Evolutionary conservation across 2,797 vertebrate genomes (phyloP).

Genomic region (Psittacula derbiana): DNA sequence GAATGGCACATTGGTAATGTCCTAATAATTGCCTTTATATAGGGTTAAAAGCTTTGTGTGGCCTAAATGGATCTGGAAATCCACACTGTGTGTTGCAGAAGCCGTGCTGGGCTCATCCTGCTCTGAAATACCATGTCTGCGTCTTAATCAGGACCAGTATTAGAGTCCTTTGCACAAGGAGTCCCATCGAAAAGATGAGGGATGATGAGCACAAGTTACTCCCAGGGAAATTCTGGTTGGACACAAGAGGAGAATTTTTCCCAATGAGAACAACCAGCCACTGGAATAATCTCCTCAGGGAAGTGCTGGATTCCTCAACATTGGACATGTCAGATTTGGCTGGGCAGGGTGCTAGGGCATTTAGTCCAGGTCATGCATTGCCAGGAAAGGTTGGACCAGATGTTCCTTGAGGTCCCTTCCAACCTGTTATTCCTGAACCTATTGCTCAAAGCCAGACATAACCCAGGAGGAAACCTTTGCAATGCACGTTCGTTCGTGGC

Average conservation of each 20-base stretch:
- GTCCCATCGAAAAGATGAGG: background rate
- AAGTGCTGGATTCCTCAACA: background rate
- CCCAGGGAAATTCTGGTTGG: background rate
- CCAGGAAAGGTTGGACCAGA: background rate
- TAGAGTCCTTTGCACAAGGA: background rate
- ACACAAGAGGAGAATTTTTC: background rate
- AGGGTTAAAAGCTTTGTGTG: background rate
- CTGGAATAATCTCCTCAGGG: background rate
- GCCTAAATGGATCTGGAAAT: background rate
- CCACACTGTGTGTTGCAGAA: rapidly evolving
- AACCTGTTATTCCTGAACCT: background rate
- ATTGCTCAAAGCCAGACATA: background rate
- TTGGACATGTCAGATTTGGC: background rate
- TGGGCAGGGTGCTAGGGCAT: background rate
- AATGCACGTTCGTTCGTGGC: rapidly evolving
- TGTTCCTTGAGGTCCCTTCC: background rate
- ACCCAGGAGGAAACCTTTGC: background rate
- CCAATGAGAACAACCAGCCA: background rate
- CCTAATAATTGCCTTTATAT: background rate
- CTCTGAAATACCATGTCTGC: background rate
- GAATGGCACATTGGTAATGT: rapidly evolving
- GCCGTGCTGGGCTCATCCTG: background rate
- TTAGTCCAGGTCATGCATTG: background rate
- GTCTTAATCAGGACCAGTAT: background rate
- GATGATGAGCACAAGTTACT: background rate